These are phyloP conservation scores for Hesperophylax magnus DNA, from an alignment of 1,140 invertebrate species.

Conservation along the genomic window DNA sequence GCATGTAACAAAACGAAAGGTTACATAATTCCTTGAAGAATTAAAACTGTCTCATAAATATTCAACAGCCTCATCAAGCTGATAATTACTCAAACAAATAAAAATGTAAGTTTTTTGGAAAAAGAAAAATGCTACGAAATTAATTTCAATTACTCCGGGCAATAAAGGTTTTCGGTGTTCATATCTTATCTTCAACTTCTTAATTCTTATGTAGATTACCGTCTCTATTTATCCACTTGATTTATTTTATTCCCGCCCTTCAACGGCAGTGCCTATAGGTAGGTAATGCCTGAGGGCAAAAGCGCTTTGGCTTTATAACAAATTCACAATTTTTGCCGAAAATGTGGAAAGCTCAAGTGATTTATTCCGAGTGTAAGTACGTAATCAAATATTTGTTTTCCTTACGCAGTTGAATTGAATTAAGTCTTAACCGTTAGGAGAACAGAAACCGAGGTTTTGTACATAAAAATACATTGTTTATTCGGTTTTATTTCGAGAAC, in stretches of 20 bases:
- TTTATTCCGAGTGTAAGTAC: constrained; percentile 10
- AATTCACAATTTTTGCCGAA: constrained; percentile 15
- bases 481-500: background rate
- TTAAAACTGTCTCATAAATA: no score
- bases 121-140: background rate
- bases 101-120: background rate
- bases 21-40: no score
- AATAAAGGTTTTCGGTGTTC: constrained; percentile 4
- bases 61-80: no score
- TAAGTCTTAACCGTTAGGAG: constrained; percentile 5
- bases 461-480: background rate
- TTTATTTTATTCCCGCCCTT: constrained; percentile 30
- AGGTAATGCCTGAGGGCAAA: background rate
- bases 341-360: constrained; percentile 8
- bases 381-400: constrained; percentile 5
- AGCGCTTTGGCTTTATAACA: constrained; percentile 6
- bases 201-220: constrained; percentile 33
- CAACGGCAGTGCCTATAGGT: background rate
- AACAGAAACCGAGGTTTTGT: background rate
- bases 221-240: constrained; percentile 32
- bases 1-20: no score
- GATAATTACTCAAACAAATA: background rate
- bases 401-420: constrained; percentile 19
- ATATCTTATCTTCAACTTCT: constrained; percentile 13
- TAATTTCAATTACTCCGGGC: background rate